Evolutionary conservation across 2,113 vertebrate genomes (phyloP).

Genomic region (Balaeniceps rex): DNA sequence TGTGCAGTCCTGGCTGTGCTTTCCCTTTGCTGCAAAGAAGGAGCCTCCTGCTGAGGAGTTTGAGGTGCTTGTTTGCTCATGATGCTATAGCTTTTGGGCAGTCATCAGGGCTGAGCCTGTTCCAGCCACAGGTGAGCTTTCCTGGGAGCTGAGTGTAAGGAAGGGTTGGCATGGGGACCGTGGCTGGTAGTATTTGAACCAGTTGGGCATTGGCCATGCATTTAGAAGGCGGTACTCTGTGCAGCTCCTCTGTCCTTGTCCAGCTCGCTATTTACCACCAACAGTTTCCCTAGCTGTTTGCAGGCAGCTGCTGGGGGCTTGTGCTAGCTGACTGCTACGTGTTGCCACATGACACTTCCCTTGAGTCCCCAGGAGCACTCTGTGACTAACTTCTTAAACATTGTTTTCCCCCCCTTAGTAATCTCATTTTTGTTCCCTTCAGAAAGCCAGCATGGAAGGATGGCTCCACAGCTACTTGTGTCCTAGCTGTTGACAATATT

Average conservation of each 20-base stretch:
- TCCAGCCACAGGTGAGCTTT: not conserved
- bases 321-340: not conserved
- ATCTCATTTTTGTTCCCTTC: not conserved
- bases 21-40: not conserved
- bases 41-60: not conserved
- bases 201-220: not conserved
- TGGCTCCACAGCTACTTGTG: conserved; percentile 93
- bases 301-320: not conserved
- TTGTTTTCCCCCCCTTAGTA: not conserved
- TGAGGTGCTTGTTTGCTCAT: not conserved
- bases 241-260: not conserved
- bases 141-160: not conserved
- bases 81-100: not conserved
- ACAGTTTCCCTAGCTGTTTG: not conserved
- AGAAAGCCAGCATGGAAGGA: conserved; percentile 99
- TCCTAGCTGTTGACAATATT: conserved; percentile 85
- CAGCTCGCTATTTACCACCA: not conserved
- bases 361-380: not conserved
- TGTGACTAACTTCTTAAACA: not conserved
- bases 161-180: not conserved
- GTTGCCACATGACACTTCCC: not conserved
- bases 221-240: not conserved
- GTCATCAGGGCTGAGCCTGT: not conserved
- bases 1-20: not conserved
- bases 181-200: not conserved